Conservation (phyloP, 2,888 invertebrate species). For the Hetaerina titia region DNA sequence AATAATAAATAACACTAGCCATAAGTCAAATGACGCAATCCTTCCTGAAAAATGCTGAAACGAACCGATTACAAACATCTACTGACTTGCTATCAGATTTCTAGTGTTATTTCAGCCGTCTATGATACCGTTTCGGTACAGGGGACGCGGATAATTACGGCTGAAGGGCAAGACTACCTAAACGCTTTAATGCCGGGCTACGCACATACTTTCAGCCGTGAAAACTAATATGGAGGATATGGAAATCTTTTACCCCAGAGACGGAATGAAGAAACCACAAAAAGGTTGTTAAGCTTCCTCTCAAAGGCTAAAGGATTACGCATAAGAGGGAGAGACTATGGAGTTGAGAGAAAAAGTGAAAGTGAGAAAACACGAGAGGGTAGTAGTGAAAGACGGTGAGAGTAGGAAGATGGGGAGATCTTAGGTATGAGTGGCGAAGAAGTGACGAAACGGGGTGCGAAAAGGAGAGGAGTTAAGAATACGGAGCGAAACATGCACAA, state of each 20-base stretch:
- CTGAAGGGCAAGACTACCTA: background rate
- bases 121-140: background rate
- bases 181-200: background rate
- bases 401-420: background rate
- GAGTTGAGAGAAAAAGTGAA: background rate
- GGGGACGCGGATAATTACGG: background rate
- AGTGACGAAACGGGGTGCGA: background rate
- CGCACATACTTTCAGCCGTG: background rate
- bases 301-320: background rate
- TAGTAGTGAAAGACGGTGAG: background rate
- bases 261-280: constrained; percentile 3
- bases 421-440: background rate
- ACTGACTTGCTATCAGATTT: background rate
- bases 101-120: background rate
- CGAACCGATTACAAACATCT: no score
- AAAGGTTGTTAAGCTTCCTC: constrained; percentile 8
- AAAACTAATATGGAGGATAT: background rate
- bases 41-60: no score
- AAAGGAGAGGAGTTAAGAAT: background rate
- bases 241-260: background rate
- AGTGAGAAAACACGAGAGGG: constrained; percentile 6
- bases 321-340: background rate
- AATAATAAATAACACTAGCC: no score
- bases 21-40: no score
- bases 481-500: background rate